These are phyloP conservation scores for Fratercula arctica DNA, from an alignment of 2,797 vertebrate genomes.

Conservation along the genomic window DNA sequence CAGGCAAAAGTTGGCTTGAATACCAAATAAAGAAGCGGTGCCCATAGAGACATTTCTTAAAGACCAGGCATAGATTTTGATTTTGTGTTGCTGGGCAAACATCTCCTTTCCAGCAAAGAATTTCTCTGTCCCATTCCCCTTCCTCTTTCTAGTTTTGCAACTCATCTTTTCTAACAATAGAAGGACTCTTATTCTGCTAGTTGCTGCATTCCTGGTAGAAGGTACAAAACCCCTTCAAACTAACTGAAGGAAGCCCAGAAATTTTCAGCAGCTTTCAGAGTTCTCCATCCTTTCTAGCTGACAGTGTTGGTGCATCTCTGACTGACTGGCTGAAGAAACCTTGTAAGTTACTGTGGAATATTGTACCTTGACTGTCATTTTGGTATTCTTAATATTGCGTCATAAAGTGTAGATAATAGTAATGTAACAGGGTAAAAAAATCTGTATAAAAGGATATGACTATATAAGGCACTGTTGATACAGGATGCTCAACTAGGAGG, in stretches of 20 bases:
- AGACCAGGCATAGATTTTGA: slow-evolving; percentile 20
- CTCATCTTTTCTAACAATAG: background rate
- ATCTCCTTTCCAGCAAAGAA: slow-evolving; percentile 7
- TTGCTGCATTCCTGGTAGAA: background rate
- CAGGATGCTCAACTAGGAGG: background rate
- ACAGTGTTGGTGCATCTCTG: background rate
- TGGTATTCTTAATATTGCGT: background rate
- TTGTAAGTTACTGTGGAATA: background rate
- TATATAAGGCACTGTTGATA: background rate
- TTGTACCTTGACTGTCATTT: background rate
- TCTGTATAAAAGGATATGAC: background rate
- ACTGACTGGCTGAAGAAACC: background rate
- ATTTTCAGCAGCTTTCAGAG: background rate
- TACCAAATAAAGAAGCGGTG: slow-evolving; percentile 30
- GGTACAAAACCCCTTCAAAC: background rate
- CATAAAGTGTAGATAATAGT: background rate
- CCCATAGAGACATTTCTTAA: slow-evolving; percentile 23
- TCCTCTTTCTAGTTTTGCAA: background rate
- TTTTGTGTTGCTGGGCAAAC: slow-evolving; percentile 32
- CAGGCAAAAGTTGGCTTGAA: slow-evolving; percentile 22
- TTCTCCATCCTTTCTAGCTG: background rate
- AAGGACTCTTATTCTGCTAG: background rate
- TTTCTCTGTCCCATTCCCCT: slow-evolving; percentile 6
- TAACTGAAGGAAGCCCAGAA: background rate
- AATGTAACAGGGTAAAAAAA: background rate